phyloP scores from a whole-genome alignment of 2,888 invertebrate genomes.

The Amiota mariae region DNA sequence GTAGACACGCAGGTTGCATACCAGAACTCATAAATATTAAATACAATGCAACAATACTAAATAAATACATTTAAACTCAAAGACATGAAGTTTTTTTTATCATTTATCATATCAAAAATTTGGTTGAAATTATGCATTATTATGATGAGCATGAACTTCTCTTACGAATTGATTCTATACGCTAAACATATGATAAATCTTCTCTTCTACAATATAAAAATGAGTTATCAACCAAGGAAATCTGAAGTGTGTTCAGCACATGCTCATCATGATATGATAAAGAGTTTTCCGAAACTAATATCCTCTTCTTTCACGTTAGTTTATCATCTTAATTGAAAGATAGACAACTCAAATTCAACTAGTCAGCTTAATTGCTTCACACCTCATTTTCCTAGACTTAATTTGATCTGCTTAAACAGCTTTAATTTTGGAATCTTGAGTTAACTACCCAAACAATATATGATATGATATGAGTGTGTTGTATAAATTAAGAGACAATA shows the following conservation, averaged over 20 bases:
- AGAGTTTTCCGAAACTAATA: too few species aligned
- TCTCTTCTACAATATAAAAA: background rate
- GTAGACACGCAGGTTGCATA: slow-evolving; percentile 45
- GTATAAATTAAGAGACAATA: background rate
- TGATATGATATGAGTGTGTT: background rate
- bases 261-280: background rate
- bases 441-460: too few species aligned
- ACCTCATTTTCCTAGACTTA: background rate
- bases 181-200: slow-evolving; percentile 17
- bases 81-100: slow-evolving; percentile 31
- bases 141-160: too few species aligned
- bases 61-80: slow-evolving; percentile 33
- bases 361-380: slow-evolving; percentile 11
- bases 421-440: too few species aligned
- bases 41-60: too few species aligned
- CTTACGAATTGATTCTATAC: slow-evolving; percentile 15
- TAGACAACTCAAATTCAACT: slow-evolving; percentile 7
- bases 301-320: background rate
- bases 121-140: too few species aligned
- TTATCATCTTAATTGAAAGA: background rate
- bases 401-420: too few species aligned
- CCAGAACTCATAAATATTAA: slow-evolving; percentile 50
- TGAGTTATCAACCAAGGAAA: slow-evolving; percentile 14
- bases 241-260: slow-evolving; percentile 6
- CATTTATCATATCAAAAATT: background rate